Conservation (phyloP, 2,113 vertebrate species). For the Geothlypis trichas region DNA sequence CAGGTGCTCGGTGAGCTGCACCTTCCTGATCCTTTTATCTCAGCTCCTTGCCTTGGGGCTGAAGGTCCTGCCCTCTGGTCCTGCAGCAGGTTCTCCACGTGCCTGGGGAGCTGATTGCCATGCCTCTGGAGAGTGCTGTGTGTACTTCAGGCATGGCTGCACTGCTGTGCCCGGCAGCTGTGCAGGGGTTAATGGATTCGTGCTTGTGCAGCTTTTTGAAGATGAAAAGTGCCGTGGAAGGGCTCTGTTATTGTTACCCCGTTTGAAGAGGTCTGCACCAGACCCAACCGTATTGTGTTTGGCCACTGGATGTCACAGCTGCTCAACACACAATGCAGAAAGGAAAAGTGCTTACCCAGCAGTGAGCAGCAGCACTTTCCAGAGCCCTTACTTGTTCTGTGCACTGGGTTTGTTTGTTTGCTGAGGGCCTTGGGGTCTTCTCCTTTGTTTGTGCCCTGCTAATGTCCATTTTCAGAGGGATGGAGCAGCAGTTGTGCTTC, state of each 20-base stretch:
- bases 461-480: not conserved
- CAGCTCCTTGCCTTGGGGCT: not conserved
- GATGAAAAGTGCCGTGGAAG: not conserved
- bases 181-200: not conserved
- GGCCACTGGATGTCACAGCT: constrained; percentile 69
- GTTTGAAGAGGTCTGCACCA: not conserved
- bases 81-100: not conserved
- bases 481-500: not conserved
- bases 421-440: not conserved
- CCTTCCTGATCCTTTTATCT: not conserved
- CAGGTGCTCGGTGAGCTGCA: not conserved
- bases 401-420: not conserved
- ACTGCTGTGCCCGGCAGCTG: not conserved
- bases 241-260: constrained; percentile 22
- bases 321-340: constrained; percentile 13
- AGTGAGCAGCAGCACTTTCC: not conserved
- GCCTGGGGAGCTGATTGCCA: not conserved
- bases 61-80: not conserved
- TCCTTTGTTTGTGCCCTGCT: not conserved
- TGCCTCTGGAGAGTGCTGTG: not conserved
- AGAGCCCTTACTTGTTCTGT: not conserved
- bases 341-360: constrained; percentile 7
- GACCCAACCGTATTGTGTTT: constrained; percentile 38
- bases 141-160: not conserved
- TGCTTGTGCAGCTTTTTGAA: not conserved